phyloP scores from a whole-genome alignment of 37 sponge, comb jelly and placozoan species.

The Ianthella basta region DNA sequence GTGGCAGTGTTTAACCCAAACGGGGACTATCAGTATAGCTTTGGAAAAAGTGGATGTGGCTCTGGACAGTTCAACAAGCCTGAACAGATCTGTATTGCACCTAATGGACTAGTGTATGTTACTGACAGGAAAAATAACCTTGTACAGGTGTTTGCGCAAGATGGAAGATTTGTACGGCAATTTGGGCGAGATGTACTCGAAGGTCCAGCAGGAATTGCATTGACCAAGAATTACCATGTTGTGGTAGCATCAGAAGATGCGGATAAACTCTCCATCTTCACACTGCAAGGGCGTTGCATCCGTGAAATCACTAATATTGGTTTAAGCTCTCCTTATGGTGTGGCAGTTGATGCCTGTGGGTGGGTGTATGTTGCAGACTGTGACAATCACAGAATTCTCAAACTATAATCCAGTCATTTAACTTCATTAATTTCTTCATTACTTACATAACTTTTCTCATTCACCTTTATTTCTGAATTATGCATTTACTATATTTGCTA shows the following conservation, averaged over 20 bases:
- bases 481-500: too few relatives aligned
- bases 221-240: not conserved
- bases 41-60: not conserved
- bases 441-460: too few relatives aligned
- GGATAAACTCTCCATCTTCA: conserved; percentile 14
- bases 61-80: not conserved
- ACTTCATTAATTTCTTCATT: too few relatives aligned
- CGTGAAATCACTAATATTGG: conserved; percentile 10
- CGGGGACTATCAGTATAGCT: not conserved
- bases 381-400: conserved; percentile 2
- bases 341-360: not conserved
- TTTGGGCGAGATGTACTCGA: too few relatives aligned
- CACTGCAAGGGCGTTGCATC: not conserved
- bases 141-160: too few relatives aligned
- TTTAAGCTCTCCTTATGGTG: not conserved
- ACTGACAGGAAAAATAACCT: too few relatives aligned
- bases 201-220: not conserved
- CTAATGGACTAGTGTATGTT: not conserved
- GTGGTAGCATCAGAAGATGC: not conserved
- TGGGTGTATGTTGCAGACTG: not conserved
- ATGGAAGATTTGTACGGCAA: too few relatives aligned
- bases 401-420: not conserved
- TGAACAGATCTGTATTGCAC: not conserved
- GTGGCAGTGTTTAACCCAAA: not conserved
- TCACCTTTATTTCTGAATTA: too few relatives aligned